Percentiles rank a stretch among this genome's conserved stretches.
Evolutionary conservation across 2,113 vertebrate genomes (phyloP).

Genomic region (Anhinga rufa): DNA sequence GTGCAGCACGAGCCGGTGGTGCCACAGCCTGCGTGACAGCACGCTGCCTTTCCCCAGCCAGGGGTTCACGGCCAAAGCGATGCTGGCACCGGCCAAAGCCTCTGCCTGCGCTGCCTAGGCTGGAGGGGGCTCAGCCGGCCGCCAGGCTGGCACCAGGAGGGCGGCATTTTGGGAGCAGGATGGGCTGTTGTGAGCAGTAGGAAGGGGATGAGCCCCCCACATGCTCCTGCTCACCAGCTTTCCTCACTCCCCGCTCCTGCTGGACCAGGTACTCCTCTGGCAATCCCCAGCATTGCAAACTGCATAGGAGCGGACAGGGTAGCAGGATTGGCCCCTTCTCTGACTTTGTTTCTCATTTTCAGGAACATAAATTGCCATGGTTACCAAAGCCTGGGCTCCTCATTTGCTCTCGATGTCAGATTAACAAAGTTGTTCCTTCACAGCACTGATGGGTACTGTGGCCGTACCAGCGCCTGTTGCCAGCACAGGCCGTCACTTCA

Average conservation of each 20-base stretch:
- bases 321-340: background rate
- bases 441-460: background rate
- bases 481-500: background rate
- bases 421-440: slow-evolving; percentile 30
- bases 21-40: background rate
- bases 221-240: background rate
- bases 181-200: background rate
- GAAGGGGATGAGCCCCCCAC: background rate
- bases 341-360: background rate
- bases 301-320: rapidly evolving
- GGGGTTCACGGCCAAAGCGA: background rate
- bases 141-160: background rate
- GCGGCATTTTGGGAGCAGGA: background rate
- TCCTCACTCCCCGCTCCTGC: rapidly evolving
- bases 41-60: background rate
- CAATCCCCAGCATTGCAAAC: background rate
- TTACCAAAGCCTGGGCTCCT: slow-evolving; percentile 57
- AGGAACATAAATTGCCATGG: slow-evolving; percentile 60
- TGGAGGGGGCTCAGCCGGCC: background rate
- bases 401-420: slow-evolving; percentile 55
- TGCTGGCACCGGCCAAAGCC: background rate
- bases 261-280: background rate
- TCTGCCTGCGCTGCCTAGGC: background rate
- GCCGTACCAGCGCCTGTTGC: background rate
- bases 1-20: background rate